These are phyloP conservation scores for Leucopsar rothschildi DNA, from an alignment of 2,113 vertebrate species.

Conservation along the genomic window DNA sequence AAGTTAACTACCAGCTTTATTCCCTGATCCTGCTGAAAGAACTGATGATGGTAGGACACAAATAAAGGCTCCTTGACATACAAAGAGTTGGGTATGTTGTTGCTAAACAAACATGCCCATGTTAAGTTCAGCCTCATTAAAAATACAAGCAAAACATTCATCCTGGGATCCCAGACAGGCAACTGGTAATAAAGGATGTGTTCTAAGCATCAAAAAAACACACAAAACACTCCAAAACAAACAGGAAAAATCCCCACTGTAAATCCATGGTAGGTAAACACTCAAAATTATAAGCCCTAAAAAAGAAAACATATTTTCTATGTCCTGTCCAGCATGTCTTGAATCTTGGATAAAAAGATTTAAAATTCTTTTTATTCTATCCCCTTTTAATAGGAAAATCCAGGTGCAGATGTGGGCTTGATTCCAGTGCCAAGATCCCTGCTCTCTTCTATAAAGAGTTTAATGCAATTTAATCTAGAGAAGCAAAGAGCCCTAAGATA, in stretches of 20 bases:
- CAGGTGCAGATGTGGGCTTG: conserved; percentile 66
- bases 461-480: conserved; percentile 59
- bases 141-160: conserved; percentile 56
- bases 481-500: conserved; percentile 40
- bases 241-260: not conserved
- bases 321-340: not conserved
- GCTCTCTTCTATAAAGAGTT: conserved; percentile 66
- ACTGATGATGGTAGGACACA: not conserved
- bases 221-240: conserved; percentile 9
- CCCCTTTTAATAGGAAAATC: conserved; percentile 65
- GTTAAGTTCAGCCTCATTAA: conserved; percentile 27
- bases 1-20: conserved; percentile 6
- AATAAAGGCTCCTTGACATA: conserved; percentile 11
- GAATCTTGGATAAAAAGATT: conserved; percentile 31
- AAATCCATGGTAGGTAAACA: conserved; percentile 21
- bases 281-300: not conserved
- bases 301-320: not conserved
- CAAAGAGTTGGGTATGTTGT: not conserved
- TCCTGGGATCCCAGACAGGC: not conserved
- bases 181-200: not conserved
- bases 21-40: not conserved
- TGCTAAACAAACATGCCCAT: conserved; percentile 36
- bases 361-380: conserved; percentile 62
- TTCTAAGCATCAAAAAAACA: not conserved
- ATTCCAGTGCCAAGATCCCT: conserved; percentile 61